Base-by-base conservation (phyloP, 2,113 vertebrate species). In the Callospermophilus lateralis region DNA sequence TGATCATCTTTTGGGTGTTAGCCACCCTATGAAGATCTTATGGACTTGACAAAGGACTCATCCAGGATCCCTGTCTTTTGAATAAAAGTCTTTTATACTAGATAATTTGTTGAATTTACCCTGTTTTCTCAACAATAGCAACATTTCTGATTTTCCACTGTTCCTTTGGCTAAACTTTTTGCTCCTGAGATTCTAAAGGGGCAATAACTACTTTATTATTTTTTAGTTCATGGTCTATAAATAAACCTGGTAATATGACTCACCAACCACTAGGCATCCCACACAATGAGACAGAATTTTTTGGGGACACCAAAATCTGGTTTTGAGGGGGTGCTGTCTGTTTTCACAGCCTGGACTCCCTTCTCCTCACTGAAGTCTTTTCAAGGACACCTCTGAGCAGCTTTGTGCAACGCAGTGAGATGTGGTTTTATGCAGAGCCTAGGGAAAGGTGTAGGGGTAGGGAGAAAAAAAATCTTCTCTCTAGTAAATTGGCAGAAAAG, bases 181-280 rank as follows among this genome's bases (percentile, higher is more conserved):
- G 39, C 77, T 95, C 48, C 68, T 78, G 72, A 90, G 67, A 92
- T 37, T 51, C 89, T 96, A 11, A 65, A 84, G 79, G 77, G 45
- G 26, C 13, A 34, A 42, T 91, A 97, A 78, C 74, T 32, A 61
- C 55, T 91, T 85, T 97, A 83, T 95, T 92, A 85, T 63, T 92
- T 81, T 22, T 19, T 79, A 94, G 93, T 72, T 70, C 76, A 26
- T 76, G 63, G 70, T 95, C 95, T 97, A 97, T 97, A 97, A 97
- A 97, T 97, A 98, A 26, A 96, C 80, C 89, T 95, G 61, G 55
- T 90, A 97, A 83, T 34, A 90, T 97, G 97, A 98, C 85, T 98
- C 97, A 98, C 90, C 87, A 94, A 93, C 92, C 96, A 92, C 86
- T 92, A 70, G 61, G 87, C 65, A 78, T 93, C 92, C 76, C 92